Evolutionary conservation across 2,797 vertebrate genomes (phyloP).

Genomic region (Rousettus madagascariensis): DNA sequence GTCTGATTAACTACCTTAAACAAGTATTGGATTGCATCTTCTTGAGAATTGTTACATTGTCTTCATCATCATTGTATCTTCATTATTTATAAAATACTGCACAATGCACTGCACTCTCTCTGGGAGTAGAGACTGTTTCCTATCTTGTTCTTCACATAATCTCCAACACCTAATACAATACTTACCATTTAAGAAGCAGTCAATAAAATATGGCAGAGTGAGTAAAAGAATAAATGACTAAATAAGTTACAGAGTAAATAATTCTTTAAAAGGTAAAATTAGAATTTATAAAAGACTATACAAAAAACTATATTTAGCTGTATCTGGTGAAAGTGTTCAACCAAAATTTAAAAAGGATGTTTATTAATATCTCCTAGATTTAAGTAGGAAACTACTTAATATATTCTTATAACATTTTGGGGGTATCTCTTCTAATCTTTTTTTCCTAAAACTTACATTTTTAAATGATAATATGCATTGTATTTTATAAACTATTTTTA

Average conservation of each 20-base stretch:
- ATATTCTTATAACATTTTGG: not conserved
- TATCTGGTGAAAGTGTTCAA: not conserved
- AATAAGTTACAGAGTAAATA: not conserved
- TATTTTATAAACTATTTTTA: not conserved
- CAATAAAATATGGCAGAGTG: not conserved
- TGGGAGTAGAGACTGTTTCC: not conserved
- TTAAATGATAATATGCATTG: not conserved
- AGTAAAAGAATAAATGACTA: not conserved
- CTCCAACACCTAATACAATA: not conserved
- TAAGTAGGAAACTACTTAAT: not conserved
- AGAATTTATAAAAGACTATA: slow-evolving; percentile 9
- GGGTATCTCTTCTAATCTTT: not conserved
- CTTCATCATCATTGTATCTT: not conserved
- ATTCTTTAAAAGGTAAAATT: slow-evolving; percentile 19
- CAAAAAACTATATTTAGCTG: not conserved
- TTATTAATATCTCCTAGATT: not conserved
- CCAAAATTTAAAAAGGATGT: not conserved
- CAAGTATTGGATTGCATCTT: not conserved
- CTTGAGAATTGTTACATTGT: not conserved
- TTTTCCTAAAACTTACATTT: not conserved
- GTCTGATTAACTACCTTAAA: not conserved
- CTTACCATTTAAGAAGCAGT: not conserved
- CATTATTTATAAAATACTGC: not conserved
- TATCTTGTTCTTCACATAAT: not conserved
- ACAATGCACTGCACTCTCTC: not conserved